A percentile compares a stretch with the other conserved stretches of the same genome.
These are phyloP conservation scores for Drosophila pseudotakahashii DNA, from an alignment of 2,888 invertebrate genomes.

Conservation along the genomic window DNA sequence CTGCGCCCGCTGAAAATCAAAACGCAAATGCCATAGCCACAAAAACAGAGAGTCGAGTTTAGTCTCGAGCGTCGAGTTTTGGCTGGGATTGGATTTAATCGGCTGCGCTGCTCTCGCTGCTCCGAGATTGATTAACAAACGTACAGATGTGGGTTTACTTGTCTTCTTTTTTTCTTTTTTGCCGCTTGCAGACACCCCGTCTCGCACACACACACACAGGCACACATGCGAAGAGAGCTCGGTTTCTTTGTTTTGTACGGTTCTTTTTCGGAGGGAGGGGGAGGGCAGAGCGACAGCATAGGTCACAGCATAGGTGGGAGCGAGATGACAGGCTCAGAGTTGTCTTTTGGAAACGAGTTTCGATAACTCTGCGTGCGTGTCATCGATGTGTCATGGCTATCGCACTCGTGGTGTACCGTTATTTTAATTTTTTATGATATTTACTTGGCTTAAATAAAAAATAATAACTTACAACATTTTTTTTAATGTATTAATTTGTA, in stretches of 20 bases:
- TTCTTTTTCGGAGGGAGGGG: constrained; percentile 18
- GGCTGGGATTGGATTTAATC: constrained; percentile 10
- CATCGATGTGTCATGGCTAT: constrained; percentile 15
- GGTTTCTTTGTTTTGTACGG: constrained; percentile 13
- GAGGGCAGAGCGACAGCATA: constrained; percentile 31
- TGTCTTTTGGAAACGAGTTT: constrained; percentile 13
- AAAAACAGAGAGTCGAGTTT: constrained; percentile 37
- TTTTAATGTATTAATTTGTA: too few relatives aligned
- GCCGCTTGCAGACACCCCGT: constrained; percentile 15
- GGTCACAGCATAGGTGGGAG: constrained; percentile 55
- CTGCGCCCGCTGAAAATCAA: constrained; percentile 54
- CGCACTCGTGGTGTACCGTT: neutral
- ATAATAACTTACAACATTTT: too few relatives aligned
- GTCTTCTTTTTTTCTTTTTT: constrained; percentile 6
- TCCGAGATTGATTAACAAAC: constrained; percentile 26
- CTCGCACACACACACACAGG: constrained; percentile 5
- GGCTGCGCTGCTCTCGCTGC: constrained; percentile 16
- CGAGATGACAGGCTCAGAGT: constrained; percentile 32
- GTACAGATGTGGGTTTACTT: constrained; percentile 15
- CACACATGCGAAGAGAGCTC: neutral
- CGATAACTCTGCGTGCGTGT: constrained; percentile 9
- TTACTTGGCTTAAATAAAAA: too few relatives aligned
- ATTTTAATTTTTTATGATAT: neutral
- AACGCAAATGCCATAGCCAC: constrained; percentile 55
- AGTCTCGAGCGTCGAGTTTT: constrained; percentile 5